These are phyloP conservation scores for Aviceda subcristata DNA, from an alignment of 2,113 vertebrate genomes.

Conservation along the genomic window DNA sequence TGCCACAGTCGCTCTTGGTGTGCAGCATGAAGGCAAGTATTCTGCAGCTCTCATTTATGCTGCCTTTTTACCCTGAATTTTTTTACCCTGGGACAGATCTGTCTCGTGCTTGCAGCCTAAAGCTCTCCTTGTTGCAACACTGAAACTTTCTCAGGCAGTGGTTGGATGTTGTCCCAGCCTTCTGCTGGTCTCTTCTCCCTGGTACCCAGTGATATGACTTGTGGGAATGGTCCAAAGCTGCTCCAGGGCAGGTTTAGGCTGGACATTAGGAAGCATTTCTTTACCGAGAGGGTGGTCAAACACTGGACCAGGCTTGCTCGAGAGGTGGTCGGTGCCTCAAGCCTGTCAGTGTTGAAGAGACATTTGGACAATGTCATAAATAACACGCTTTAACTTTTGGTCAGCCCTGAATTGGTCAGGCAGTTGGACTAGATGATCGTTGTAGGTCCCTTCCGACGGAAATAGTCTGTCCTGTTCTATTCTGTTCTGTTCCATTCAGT, in stretches of 20 bases:
- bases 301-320: neutral
- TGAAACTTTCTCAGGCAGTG: neutral
- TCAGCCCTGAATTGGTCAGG: neutral
- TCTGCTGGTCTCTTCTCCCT: neutral
- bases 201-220: neutral
- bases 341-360: neutral
- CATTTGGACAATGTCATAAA: neutral
- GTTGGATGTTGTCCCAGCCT: neutral
- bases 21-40: neutral
- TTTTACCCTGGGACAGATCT: neutral
- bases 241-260: neutral
- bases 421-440: neutral
- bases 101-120: neutral
- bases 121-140: neutral
- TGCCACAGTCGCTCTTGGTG: neutral
- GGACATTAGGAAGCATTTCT: neutral
- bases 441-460: neutral
- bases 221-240: neutral
- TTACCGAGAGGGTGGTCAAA: neutral
- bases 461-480: neutral
- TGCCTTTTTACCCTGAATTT: neutral
- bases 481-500: neutral
- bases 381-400: neutral
- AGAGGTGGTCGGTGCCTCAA: neutral
- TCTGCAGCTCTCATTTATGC: neutral